These are phyloP conservation scores for Drosophila funebris DNA, from an alignment of 1,140 invertebrate species.

Conservation along the genomic window DNA sequence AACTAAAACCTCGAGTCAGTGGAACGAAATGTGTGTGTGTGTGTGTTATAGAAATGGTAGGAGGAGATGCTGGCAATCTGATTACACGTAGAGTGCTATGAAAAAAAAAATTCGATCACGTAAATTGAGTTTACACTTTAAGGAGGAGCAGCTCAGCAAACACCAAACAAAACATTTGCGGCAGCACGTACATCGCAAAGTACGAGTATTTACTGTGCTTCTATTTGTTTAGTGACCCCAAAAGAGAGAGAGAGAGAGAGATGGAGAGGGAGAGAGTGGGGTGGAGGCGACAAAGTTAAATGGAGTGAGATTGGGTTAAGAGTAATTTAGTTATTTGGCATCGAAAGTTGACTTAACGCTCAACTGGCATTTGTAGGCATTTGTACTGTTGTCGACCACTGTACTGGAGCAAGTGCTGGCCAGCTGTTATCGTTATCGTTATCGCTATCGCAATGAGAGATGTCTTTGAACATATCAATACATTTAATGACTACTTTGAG, in stretches of 20 bases:
- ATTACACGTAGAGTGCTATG: constrained; percentile 29
- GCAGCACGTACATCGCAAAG: constrained; percentile 45
- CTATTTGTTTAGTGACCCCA: constrained; percentile 23
- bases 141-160: background rate
- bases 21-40: background rate
- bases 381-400: background rate
- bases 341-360: background rate
- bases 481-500: constrained; percentile 9
- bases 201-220: constrained; percentile 33
- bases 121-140: constrained; percentile 73
- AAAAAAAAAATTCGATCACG: constrained; percentile 66
- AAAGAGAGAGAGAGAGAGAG: too few relatives aligned
- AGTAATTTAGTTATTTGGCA: background rate
- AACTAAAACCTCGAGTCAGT: background rate
- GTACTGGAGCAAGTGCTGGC: background rate
- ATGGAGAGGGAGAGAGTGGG: background rate
- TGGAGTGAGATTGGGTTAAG: background rate
- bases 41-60: background rate
- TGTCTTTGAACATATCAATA: background rate
- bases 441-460: too few relatives aligned
- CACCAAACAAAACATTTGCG: constrained; percentile 49
- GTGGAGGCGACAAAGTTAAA: background rate
- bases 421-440: background rate
- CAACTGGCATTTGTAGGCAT: too few relatives aligned
- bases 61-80: constrained; percentile 24